phyloP scores from a whole-genome alignment of 2,113 vertebrate species.

The Sigmodon hispidus region DNA sequence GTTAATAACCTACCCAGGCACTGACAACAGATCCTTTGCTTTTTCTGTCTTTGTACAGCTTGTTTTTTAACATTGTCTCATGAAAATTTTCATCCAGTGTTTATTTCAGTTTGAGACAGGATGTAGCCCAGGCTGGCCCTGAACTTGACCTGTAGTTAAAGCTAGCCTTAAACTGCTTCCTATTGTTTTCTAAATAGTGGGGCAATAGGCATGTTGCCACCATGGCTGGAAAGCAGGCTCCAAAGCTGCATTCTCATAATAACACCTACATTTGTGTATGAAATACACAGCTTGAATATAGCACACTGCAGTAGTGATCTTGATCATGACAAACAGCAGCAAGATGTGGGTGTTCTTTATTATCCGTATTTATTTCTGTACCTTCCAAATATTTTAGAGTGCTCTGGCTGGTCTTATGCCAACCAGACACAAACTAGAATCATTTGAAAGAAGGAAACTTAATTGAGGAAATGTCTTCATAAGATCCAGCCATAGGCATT shows the following conservation, averaged over 20 bases:
- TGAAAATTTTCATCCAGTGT: conserved; percentile 5
- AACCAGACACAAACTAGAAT: background rate
- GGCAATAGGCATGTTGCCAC: background rate
- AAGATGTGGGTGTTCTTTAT: background rate
- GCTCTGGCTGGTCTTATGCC: background rate
- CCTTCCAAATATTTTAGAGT: background rate
- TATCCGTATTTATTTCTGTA: background rate
- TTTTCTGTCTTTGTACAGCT: background rate
- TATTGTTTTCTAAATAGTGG: background rate
- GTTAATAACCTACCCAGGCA: background rate
- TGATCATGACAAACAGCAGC: background rate
- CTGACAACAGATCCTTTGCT: background rate
- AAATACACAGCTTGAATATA: background rate
- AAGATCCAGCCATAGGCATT: background rate
- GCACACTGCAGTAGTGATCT: background rate
- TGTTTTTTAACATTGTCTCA: background rate
- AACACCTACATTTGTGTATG: background rate
- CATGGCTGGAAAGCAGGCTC: background rate
- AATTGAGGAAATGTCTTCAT: background rate
- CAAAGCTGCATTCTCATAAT: background rate
- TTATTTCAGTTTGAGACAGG: background rate
- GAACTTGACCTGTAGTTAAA: background rate
- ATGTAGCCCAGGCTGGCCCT: background rate
- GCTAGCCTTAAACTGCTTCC: background rate
- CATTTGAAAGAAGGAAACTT: background rate